Percentiles rank a stretch among this genome's conserved stretches.
phyloP scores from a whole-genome alignment of 2,113 vertebrate species.

The Microcebus murinus region DNA sequence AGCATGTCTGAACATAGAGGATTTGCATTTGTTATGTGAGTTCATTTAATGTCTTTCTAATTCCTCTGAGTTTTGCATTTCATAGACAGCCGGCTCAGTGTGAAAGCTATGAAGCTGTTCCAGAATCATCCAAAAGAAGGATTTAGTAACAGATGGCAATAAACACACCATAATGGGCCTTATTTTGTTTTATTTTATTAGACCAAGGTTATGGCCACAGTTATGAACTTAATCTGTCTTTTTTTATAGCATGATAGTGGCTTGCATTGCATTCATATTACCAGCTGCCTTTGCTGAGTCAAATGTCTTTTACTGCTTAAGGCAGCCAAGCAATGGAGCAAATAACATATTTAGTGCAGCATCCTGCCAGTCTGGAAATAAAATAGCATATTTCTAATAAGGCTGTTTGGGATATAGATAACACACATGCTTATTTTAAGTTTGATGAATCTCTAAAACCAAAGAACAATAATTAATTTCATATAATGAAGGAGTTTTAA shows the following conservation, averaged over 20 bases:
- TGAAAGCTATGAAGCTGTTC: slow-evolving; percentile 70
- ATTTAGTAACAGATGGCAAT: slow-evolving; percentile 80
- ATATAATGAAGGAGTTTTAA: not conserved
- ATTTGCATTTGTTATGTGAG: slow-evolving; percentile 73
- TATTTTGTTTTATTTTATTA: slow-evolving; percentile 80
- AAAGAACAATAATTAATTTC: not conserved
- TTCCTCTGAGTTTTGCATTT: slow-evolving; percentile 78
- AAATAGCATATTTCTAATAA: not conserved
- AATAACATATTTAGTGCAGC: not conserved
- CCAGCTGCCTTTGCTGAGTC: slow-evolving; percentile 33
- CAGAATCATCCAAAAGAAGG: slow-evolving; percentile 76
- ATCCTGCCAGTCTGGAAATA: not conserved
- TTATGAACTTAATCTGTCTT: slow-evolving; percentile 78
- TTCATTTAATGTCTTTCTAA: slow-evolving; percentile 60
- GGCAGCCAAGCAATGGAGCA: not conserved
- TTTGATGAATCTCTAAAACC: not conserved
- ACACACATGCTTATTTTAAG: not conserved
- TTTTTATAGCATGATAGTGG: slow-evolving; percentile 71
- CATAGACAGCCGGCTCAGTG: slow-evolving; percentile 75
- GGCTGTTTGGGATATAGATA: not conserved
- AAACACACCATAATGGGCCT: slow-evolving; percentile 72
- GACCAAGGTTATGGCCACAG: slow-evolving; percentile 76
- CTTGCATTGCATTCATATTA: slow-evolving; percentile 54
- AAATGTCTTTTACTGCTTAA: not conserved
- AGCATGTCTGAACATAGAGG: not conserved